These are phyloP conservation scores for Oscheius sp. DNA, from an alignment of 2,888 invertebrate genomes.

Conservation along the genomic window DNA sequence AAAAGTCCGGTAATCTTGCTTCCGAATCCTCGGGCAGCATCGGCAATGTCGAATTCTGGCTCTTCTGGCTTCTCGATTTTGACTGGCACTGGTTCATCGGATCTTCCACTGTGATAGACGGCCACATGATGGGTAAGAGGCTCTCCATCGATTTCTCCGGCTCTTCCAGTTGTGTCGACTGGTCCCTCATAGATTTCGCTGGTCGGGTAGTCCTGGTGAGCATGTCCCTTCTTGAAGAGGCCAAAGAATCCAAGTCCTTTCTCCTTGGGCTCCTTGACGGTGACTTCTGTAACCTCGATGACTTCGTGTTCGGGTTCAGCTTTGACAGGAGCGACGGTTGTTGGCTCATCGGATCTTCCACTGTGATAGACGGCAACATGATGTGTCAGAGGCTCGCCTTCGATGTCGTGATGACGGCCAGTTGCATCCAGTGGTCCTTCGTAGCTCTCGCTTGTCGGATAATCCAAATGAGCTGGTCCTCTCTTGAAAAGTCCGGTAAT, in stretches of 20 bases:
- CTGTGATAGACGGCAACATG: constrained; percentile 20
- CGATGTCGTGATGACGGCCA: neutral
- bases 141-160: constrained; percentile 39
- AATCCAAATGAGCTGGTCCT: constrained; percentile 44
- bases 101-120: constrained; percentile 41
- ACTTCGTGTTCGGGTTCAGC: neutral
- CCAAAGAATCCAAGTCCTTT: constrained; percentile 39
- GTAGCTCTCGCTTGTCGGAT: constrained; percentile 43
- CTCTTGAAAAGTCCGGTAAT: constrained; percentile 48
- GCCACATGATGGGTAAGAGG: constrained; percentile 41
- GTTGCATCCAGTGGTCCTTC: constrained; percentile 35
- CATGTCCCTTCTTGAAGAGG: constrained; percentile 42
- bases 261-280: neutral
- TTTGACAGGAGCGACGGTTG: neutral
- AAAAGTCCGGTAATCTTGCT: constrained; percentile 45
- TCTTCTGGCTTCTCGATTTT: neutral
- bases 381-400: constrained; percentile 14
- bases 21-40: constrained; percentile 36
- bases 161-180: constrained; percentile 38
- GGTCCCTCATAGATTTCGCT: constrained; percentile 49
- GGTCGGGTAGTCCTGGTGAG: constrained; percentile 53
- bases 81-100: constrained; percentile 34
- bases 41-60: constrained; percentile 38
- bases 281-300: neutral
- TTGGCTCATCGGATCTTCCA: constrained; percentile 12